phyloP scores from a whole-genome alignment of 2,888 invertebrate species.

The Ennomos quercinarius region DNA sequence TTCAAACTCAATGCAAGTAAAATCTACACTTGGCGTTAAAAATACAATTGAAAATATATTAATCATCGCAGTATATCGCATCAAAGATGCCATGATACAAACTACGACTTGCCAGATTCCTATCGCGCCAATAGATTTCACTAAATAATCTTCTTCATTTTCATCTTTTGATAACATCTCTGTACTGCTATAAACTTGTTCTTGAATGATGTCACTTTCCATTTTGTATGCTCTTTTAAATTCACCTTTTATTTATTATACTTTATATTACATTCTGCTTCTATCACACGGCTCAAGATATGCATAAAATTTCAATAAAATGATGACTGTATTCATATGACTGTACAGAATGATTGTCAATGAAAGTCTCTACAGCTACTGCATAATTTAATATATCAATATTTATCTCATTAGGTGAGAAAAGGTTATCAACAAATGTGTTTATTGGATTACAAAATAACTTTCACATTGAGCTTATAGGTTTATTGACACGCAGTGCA shows the following conservation, averaged over 20 bases:
- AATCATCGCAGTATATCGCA: constrained; percentile 55
- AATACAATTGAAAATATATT: constrained; percentile 61
- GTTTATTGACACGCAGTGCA: constrained; percentile 13
- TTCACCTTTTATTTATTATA: constrained; percentile 1
- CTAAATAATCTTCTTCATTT: constrained; percentile 57
- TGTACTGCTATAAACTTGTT: constrained; percentile 27
- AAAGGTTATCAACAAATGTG: constrained; percentile 19
- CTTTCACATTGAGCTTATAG: constrained; percentile 19
- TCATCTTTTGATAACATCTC: constrained; percentile 34
- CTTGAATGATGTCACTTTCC: constrained; percentile 33
- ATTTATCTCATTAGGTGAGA: constrained; percentile 18
- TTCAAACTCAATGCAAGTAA: constrained; percentile 50
- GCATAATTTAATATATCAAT: constrained; percentile 1
- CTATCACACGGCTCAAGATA: background rate
- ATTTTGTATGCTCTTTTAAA: constrained; percentile 29
- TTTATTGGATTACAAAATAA: constrained; percentile 9
- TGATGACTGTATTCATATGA: background rate
- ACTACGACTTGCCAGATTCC: constrained; percentile 61
- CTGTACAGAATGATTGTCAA: background rate
- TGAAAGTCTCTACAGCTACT: constrained; percentile 13
- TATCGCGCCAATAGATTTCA: constrained; percentile 59
- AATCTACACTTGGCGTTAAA: constrained; percentile 55
- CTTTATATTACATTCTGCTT: background rate
- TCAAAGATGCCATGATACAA: constrained; percentile 47
- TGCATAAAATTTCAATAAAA: background rate